These are phyloP conservation scores for Festucalex cinctus DNA, from an alignment of 2,113 vertebrate species.

Conservation along the genomic window DNA sequence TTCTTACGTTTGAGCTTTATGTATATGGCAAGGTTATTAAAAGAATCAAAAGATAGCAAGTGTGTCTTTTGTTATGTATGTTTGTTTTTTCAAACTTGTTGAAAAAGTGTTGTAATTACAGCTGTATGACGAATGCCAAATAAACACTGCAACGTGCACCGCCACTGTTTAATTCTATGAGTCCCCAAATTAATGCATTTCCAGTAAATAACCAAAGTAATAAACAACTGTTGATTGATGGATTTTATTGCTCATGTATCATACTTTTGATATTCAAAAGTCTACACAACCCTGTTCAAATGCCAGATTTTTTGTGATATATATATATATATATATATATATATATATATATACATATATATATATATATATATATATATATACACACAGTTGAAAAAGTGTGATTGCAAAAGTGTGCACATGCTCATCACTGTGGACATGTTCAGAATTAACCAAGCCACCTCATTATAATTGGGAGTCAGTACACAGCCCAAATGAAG, in stretches of 20 bases:
- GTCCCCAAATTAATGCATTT: neutral
- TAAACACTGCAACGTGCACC: conserved; percentile 58
- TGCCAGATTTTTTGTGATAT: neutral
- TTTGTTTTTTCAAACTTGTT: conserved; percentile 29
- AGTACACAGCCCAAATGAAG: no score
- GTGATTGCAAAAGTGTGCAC: no score
- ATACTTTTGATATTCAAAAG: neutral
- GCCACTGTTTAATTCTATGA: conserved; percentile 8
- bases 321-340: no score
- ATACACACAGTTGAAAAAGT: no score
- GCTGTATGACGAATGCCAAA: conserved; percentile 62
- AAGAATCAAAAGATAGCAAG: conserved; percentile 49
- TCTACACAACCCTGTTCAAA: neutral
- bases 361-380: no score
- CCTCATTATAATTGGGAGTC: no score
- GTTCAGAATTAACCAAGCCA: no score
- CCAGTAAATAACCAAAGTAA: neutral
- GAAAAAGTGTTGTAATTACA: conserved; percentile 51
- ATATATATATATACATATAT: no score
- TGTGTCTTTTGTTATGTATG: conserved; percentile 39
- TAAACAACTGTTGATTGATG: neutral
- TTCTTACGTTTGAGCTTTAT: conserved; percentile 32
- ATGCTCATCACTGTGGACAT: no score
- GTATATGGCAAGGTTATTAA: conserved; percentile 64
- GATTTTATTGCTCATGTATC: neutral